These are phyloP conservation scores for Rhadinocentrus ornatus DNA, from an alignment of 2,797 vertebrate species.

Conservation along the genomic window DNA sequence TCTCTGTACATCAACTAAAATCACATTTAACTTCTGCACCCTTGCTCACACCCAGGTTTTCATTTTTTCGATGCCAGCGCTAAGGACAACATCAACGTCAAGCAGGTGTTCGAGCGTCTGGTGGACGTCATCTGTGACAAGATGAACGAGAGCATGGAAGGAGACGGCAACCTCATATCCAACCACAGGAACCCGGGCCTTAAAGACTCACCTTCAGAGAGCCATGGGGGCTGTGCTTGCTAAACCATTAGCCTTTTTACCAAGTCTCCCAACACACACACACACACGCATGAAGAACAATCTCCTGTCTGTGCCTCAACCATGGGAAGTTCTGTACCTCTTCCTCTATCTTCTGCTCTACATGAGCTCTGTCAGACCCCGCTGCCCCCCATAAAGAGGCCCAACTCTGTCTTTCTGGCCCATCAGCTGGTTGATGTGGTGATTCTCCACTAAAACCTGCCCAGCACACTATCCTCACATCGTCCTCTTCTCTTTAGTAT, in stretches of 20 bases:
- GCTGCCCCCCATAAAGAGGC: neutral
- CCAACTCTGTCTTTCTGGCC: slow-evolving; percentile 10
- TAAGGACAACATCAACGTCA: slow-evolving; percentile 92
- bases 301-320: slow-evolving; percentile 51
- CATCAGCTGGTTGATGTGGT: neutral
- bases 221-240: slow-evolving; percentile 84
- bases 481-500: slow-evolving; percentile 15
- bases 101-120: slow-evolving; percentile 91
- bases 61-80: slow-evolving; percentile 94
- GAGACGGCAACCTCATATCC: slow-evolving; percentile 66
- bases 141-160: slow-evolving; percentile 91
- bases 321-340: slow-evolving; percentile 27
- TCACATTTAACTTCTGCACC: too few relatives aligned
- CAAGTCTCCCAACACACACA: slow-evolving; percentile 16
- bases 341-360: slow-evolving; percentile 26
- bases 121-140: slow-evolving; percentile 93
- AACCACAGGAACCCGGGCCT: slow-evolving; percentile 79
- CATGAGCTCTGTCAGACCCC: slow-evolving; percentile 24
- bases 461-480: neutral
- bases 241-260: slow-evolving; percentile 56
- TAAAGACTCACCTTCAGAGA: slow-evolving; percentile 75
- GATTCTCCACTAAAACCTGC: neutral
- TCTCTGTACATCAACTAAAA: neutral
- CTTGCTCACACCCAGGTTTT: slow-evolving; percentile 79
- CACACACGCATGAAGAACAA: slow-evolving; percentile 40